Percentiles rank a stretch among this genome's conserved stretches.
Conservation (phyloP, 1,140 invertebrate genomes). For the Halesus radiatus region DNA sequence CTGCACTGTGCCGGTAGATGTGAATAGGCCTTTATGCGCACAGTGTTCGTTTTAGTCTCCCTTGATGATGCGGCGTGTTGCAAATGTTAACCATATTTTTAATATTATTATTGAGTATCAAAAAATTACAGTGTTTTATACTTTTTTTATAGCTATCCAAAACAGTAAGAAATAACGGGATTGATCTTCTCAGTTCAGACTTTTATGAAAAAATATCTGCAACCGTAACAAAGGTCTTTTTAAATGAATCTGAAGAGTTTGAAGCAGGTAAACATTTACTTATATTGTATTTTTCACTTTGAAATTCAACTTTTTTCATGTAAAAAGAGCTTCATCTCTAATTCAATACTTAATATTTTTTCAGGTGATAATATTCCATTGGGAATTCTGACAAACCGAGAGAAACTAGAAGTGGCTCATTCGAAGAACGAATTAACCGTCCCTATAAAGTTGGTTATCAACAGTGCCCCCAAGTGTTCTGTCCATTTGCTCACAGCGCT, state of each 20-base stretch:
- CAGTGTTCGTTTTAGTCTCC: too few species aligned
- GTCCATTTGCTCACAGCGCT: slow-evolving; percentile 35
- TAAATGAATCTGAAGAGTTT: slow-evolving; percentile 45
- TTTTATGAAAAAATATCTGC: slow-evolving; percentile 41
- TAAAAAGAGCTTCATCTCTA: background rate
- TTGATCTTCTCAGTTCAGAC: slow-evolving; percentile 32
- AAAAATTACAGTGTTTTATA: too few species aligned
- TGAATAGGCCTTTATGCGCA: too few species aligned
- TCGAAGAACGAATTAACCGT: slow-evolving; percentile 47
- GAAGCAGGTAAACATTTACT: slow-evolving; percentile 16
- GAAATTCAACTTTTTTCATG: background rate
- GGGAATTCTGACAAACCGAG: slow-evolving; percentile 40
- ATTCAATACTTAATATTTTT: slow-evolving; percentile 29
- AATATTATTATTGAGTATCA: too few species aligned
- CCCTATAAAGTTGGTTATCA: slow-evolving; percentile 36
- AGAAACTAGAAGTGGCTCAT: slow-evolving; percentile 47
- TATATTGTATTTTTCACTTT: slow-evolving; percentile 7
- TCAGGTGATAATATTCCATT: slow-evolving; percentile 49
- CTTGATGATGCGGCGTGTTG: too few species aligned
- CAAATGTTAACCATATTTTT: too few species aligned
- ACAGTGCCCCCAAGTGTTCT: slow-evolving; percentile 47
- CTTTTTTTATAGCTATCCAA: slow-evolving; percentile 25
- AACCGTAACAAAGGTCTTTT: slow-evolving; percentile 44
- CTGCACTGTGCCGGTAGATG: too few species aligned
- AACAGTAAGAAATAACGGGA: slow-evolving; percentile 22